These are phyloP conservation scores for Argynnis bischoffii DNA, from an alignment of 2,888 invertebrate species.

Conservation along the genomic window DNA sequence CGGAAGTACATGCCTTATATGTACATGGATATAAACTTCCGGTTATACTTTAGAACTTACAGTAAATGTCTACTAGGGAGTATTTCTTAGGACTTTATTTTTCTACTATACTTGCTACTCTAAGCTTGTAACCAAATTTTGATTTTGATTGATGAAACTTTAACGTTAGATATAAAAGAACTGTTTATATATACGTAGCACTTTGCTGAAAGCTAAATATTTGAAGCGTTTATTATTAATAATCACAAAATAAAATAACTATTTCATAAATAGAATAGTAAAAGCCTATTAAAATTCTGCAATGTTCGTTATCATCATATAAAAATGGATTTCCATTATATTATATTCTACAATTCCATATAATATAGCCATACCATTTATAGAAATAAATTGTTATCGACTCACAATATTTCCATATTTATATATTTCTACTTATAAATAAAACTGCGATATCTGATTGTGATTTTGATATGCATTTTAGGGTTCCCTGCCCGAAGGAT, in stretches of 20 bases:
- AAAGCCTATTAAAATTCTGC: slow-evolving; percentile 13
- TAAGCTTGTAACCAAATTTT: no score
- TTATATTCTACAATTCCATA: background rate
- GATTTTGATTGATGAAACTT: no score
- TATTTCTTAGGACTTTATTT: no score
- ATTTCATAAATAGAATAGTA: slow-evolving; percentile 3
- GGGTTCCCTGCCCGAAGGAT: no score
- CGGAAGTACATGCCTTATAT: background rate
- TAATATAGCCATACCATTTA: no score
- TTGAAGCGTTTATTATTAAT: background rate
- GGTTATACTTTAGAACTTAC: background rate
- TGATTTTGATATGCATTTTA: background rate
- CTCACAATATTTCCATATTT: background rate
- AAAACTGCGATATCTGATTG: background rate
- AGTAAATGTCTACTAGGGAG: no score
- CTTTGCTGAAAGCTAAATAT: background rate
- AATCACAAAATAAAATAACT: slow-evolving; percentile 1
- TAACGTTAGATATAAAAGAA: no score
- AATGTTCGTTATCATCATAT: background rate
- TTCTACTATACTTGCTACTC: no score
- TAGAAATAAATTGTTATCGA: background rate
- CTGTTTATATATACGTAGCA: no score
- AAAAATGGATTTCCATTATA: slow-evolving; percentile 16
- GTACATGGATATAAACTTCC: background rate
- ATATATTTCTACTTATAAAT: background rate